Evolutionary conservation across 2,113 vertebrate genomes (phyloP).

Genomic region (Synchiropus splendidus): DNA sequence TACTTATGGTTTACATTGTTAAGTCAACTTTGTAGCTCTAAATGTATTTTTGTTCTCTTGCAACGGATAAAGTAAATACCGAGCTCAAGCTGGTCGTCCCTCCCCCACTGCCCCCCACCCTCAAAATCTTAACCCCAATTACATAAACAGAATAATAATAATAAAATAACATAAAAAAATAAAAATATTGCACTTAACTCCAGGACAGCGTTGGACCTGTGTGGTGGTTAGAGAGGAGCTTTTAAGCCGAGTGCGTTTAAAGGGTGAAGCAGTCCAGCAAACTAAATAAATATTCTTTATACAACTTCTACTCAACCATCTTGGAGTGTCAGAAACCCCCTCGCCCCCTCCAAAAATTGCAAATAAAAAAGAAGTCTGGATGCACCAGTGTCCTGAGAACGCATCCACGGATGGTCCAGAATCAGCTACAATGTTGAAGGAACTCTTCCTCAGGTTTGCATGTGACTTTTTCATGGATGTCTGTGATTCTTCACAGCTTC

Average conservation of each 20-base stretch:
- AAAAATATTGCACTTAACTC: slow-evolving; percentile 90
- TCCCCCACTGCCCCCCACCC: slow-evolving; percentile 47
- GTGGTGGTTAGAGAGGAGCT: slow-evolving; percentile 49
- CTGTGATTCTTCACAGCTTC: slow-evolving; percentile 27
- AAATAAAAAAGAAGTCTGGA: slow-evolving; percentile 26
- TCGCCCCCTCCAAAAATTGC: not conserved
- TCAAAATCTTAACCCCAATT: slow-evolving; percentile 50
- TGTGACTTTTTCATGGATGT: slow-evolving; percentile 10
- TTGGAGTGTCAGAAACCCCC: too few relatives aligned
- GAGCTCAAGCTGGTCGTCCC: slow-evolving; percentile 60
- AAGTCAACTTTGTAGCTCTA: slow-evolving; percentile 66
- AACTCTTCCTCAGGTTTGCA: slow-evolving; percentile 28
- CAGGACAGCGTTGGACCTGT: slow-evolving; percentile 64
- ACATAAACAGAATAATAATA: slow-evolving; percentile 45
- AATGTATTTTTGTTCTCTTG: slow-evolving; percentile 38
- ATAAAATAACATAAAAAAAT: slow-evolving; percentile 49
- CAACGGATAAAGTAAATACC: slow-evolving; percentile 67
- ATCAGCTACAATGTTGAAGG: slow-evolving; percentile 56
- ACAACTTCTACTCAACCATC: too few relatives aligned
- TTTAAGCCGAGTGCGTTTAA: slow-evolving; percentile 66
- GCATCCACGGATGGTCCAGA: slow-evolving; percentile 51
- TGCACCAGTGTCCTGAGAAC: slow-evolving; percentile 66
- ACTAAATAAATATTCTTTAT: slow-evolving; percentile 82
- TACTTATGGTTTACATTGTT: slow-evolving; percentile 57
- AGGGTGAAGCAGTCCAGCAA: slow-evolving; percentile 64